Evolutionary conservation across 2,888 invertebrate species (phyloP).

Genomic region (Phragmatobia fuliginosa): DNA sequence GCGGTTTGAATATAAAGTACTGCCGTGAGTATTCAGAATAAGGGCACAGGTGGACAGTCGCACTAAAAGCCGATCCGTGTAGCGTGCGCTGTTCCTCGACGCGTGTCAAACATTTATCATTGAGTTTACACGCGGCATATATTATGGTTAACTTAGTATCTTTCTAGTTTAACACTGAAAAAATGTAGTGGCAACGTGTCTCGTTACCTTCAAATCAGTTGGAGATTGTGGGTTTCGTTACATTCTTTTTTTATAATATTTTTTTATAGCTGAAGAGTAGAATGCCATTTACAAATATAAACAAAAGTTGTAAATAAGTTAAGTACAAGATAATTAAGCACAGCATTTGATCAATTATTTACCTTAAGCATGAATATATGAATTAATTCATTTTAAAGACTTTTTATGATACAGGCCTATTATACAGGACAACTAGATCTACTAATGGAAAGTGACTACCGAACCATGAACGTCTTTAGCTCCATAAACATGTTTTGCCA

Average conservation of each 20-base stretch:
- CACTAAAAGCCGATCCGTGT: conserved; percentile 69
- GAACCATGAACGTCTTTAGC: no score
- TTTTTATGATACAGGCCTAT: no score
- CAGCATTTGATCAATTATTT: not conserved
- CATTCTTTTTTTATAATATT: not conserved
- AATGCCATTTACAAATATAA: not conserved
- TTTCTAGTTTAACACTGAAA: conserved; percentile 51
- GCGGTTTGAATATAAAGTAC: conserved; percentile 44
- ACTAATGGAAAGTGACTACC: no score
- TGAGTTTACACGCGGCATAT: conserved; percentile 61
- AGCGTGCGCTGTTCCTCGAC: conserved; percentile 39
- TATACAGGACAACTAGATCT: no score
- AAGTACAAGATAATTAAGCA: not conserved
- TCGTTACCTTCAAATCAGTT: conserved; percentile 29
- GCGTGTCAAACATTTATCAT: conserved; percentile 68
- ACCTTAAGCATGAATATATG: no score
- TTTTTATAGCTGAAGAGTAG: not conserved
- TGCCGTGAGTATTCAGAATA: conserved; percentile 42
- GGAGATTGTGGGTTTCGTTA: not conserved
- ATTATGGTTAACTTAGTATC: conserved; percentile 62
- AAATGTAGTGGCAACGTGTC: conserved; percentile 32
- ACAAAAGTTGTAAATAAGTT: not conserved
- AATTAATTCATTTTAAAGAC: no score
- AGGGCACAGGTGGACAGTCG: conserved; percentile 62
- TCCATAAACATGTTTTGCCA: no score